These are phyloP conservation scores for Microchrysa polita DNA, from an alignment of 2,888 invertebrate genomes.

Conservation along the genomic window DNA sequence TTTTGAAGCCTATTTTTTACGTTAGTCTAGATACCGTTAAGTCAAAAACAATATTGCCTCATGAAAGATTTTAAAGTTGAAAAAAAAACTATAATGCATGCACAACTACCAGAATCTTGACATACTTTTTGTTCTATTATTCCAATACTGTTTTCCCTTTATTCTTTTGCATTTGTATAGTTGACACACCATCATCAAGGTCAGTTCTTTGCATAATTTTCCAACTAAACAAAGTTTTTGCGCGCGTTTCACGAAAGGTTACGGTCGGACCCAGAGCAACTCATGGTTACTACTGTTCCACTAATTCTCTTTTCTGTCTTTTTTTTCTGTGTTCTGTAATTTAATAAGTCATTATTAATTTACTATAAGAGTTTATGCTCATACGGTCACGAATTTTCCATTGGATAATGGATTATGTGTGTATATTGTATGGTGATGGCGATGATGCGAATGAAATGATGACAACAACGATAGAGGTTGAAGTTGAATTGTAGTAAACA, in stretches of 20 bases:
- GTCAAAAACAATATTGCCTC: no score
- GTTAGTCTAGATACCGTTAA: no score
- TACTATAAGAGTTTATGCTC: constrained; percentile 33
- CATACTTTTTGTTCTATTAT: no score
- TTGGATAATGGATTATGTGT: constrained; percentile 6
- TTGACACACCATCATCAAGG: background rate
- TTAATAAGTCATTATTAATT: constrained; percentile 35
- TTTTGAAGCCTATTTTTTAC: no score
- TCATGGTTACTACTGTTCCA: background rate
- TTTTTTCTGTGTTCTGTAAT: constrained; percentile 3
- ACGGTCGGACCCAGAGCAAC: background rate
- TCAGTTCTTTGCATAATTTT: background rate
- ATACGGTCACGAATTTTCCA: constrained; percentile 27
- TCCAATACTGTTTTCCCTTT: no score
- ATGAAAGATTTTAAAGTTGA: no score
- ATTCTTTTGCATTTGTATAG: no score
- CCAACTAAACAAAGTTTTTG: no score
- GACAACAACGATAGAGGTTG: constrained; percentile 4
- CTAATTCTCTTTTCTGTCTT: no score
- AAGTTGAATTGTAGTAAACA: no score
- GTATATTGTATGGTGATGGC: background rate
- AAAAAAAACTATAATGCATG: no score
- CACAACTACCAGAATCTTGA: no score
- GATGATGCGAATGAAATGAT: constrained; percentile 24
- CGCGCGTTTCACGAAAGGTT: background rate